Evolutionary conservation across 23 tunicate genomes (phyloP), one percentile per base, ranked within the genome.

Genomic region (Halocynthia aurantium): DNA sequence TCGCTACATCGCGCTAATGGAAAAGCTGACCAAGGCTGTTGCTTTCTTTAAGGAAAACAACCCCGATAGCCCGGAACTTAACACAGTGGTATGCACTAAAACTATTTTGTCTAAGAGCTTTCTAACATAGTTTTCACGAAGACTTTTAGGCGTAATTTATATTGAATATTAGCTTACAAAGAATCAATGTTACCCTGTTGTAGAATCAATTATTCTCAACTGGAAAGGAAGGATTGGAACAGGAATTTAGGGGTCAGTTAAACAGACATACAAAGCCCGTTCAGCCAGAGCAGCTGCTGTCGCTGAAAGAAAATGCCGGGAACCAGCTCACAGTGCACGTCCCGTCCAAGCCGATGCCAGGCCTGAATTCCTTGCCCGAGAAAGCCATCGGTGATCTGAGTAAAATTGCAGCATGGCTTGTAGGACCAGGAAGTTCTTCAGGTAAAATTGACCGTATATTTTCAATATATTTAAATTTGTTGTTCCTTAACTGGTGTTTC

Each of bases 41-140:
- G 56, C 22, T 21, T 96, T 96, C 72, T 96, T 96, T 70, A 80
- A 88, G 6, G 92, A 89, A 79, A 96, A 96, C 76, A 96, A 86
- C 60, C 99, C 99, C 20, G 99, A 84, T 78, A 85, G 93, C 57
- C 96, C 93, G 0, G 99, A 96, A 81, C 70, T 96, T 18, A 90
- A 96, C 65, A 83, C 74, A 21, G 99, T 96, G 73, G 84, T 88
- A 71, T 72, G 82, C 6, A 5, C 12, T 54, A 52, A 21, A 58
- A n/a, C 1, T 58, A 58, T 58, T 58, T 58, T 58, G 17, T 58
- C 63, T 15, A 15, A 58, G 17, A 13, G 17, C 15, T 58, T 13
- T 58, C 10, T 10, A 10, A 10, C 12, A 10, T 57, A 57, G 10
- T 10, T 57, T 10, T 57, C 10, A 10, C 12, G 11, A 57, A 58